phyloP scores from a whole-genome alignment of 2,113 vertebrate genomes.

The Sula dactylatra region DNA sequence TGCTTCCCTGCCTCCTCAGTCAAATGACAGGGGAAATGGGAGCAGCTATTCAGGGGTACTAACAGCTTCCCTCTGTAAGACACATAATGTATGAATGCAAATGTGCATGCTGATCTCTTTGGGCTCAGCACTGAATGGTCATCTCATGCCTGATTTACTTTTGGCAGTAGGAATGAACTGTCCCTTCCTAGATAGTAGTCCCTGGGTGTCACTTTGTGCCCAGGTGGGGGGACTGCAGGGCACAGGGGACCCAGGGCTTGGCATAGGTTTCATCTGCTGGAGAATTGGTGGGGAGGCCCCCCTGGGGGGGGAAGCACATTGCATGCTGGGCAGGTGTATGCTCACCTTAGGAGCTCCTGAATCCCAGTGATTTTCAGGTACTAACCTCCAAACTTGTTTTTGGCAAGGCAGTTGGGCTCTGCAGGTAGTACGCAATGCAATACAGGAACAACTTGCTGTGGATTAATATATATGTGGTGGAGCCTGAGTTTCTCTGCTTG shows the following conservation, averaged over 20 bases:
- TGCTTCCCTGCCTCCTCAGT: background rate
- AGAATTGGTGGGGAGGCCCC: accelerated
- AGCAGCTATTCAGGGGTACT: background rate
- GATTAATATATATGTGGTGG: background rate
- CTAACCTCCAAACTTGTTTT: background rate
- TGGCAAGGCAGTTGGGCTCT: background rate
- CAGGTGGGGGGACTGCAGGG: accelerated
- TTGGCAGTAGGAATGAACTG: background rate
- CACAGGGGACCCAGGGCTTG: background rate
- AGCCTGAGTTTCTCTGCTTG: background rate
- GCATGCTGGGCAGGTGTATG: background rate
- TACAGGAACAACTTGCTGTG: background rate
- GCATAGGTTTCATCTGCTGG: background rate
- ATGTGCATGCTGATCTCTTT: accelerated
- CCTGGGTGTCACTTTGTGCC: background rate
- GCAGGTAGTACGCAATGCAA: background rate
- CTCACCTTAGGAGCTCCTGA: background rate
- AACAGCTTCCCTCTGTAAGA: background rate
- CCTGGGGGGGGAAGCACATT: accelerated
- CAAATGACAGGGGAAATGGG: background rate
- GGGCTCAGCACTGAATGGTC: no score
- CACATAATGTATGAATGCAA: background rate
- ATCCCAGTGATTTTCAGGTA: background rate
- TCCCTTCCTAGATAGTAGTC: background rate
- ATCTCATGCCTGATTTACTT: background rate